phyloP scores from a whole-genome alignment of 2,797 vertebrate genomes.

The Ctenochaetus hawaiiensis region DNA sequence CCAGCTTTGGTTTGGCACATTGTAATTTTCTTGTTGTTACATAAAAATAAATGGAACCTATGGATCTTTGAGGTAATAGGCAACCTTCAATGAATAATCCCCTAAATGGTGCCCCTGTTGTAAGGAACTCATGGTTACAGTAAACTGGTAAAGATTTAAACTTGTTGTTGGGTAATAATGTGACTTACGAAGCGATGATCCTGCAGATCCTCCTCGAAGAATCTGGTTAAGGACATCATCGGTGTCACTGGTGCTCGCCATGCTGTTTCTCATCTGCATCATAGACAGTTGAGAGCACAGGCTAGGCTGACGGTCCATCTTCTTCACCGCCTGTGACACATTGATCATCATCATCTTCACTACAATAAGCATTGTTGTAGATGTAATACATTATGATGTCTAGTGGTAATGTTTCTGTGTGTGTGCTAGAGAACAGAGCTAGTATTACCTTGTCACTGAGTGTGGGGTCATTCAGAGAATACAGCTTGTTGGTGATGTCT shows the following conservation, averaged over 20 bases:
- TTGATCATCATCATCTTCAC: not conserved
- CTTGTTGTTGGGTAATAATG: not conserved
- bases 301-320: conserved; percentile 93
- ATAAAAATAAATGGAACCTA: not conserved
- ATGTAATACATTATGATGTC: not conserved
- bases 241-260: conserved; percentile 94
- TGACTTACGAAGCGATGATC: conserved; percentile 93
- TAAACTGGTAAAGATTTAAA: not conserved
- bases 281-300: conserved; percentile 96
- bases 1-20: no score
- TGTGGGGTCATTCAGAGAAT: conserved; percentile 96
- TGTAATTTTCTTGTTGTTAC: not conserved
- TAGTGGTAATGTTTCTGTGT: not conserved
- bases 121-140: not conserved
- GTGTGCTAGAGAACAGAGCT: not conserved
- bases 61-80: no score
- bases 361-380: not conserved
- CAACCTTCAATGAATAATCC: not conserved
- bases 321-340: conserved; percentile 89
- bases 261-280: conserved; percentile 98
- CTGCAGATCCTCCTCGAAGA: conserved; percentile 89
- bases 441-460: conserved; percentile 94
- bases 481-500: conserved; percentile 99
- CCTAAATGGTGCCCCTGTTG: not conserved
- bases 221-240: conserved; percentile 96